Evolutionary conservation across 2,888 invertebrate species (phyloP).

Genomic region (Ethmia dodecea): DNA sequence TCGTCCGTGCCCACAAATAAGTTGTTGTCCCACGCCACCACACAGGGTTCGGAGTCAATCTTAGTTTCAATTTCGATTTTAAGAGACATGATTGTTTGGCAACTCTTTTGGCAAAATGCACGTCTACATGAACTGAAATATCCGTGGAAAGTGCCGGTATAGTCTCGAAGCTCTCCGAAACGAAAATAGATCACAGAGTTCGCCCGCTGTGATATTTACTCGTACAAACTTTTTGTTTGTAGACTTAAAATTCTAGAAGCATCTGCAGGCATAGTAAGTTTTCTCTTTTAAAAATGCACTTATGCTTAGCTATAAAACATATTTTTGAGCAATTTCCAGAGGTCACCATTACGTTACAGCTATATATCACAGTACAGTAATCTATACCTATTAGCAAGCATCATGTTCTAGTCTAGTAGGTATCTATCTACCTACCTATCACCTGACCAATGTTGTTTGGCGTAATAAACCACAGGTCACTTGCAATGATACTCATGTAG

Average conservation of each 20-base stretch:
- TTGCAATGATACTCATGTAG: too few relatives aligned
- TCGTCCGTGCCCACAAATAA: conserved; percentile 58
- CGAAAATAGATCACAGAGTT: conserved; percentile 34
- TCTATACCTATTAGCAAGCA: too few relatives aligned
- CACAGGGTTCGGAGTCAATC: conserved; percentile 56
- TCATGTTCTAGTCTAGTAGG: too few relatives aligned
- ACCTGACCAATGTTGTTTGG: too few relatives aligned
- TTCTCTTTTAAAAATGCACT: too few relatives aligned
- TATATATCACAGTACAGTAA: too few relatives aligned
- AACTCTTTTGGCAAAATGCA: conserved; percentile 13
- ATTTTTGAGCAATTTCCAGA: too few relatives aligned
- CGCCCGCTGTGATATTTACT: conserved; percentile 39
- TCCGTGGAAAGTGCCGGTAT: conserved; percentile 29
- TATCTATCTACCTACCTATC: too few relatives aligned
- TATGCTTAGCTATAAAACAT: too few relatives aligned
- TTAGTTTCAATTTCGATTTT: conserved; percentile 46
- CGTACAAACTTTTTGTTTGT: conserved; percentile 25
- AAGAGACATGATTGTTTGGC: conserved; percentile 40
- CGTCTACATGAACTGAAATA: conserved; percentile 25
- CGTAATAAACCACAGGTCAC: too few relatives aligned
- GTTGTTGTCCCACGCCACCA: conserved; percentile 49
- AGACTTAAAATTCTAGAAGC: conserved; percentile 34
- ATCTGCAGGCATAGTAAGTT: too few relatives aligned
- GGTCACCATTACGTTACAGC: too few relatives aligned
- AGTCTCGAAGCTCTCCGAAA: conserved; percentile 24